phyloP scores from a whole-genome alignment of 2,113 vertebrate genomes.

The Corydoras sp. region DNA sequence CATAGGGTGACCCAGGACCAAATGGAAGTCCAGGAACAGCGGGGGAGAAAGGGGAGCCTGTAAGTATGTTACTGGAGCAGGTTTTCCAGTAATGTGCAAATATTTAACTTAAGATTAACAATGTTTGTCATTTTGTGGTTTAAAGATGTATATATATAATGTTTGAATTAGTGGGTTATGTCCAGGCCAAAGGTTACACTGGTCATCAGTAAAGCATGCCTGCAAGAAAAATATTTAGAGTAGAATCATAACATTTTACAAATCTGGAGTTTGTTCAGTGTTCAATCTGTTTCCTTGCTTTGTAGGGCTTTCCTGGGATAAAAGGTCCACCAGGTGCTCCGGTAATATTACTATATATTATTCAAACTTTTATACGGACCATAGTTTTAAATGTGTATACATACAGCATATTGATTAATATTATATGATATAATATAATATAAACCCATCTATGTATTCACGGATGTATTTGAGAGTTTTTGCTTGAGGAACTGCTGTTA shows the following conservation, averaged over 20 bases:
- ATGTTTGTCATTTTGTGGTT: background rate
- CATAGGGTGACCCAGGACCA: constrained; percentile 31
- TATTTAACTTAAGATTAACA: constrained; percentile 26
- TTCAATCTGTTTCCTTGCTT: constrained; percentile 2
- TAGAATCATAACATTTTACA: background rate
- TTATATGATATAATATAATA: no score
- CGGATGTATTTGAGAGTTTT: background rate
- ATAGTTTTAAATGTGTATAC: background rate
- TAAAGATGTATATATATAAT: background rate
- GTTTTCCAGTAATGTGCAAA: background rate
- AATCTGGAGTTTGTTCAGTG: background rate
- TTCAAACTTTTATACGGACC: background rate
- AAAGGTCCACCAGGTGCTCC: constrained; percentile 47
- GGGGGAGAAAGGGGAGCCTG: constrained; percentile 23
- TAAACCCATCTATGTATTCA: no score
- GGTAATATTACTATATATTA: constrained; percentile 40
- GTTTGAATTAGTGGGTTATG: background rate
- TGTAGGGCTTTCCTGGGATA: constrained; percentile 58
- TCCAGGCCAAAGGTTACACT: constrained; percentile 11
- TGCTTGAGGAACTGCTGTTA: background rate
- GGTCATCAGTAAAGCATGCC: constrained; percentile 50
- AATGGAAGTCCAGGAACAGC: background rate
- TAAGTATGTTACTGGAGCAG: constrained; percentile 8
- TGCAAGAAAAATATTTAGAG: constrained; percentile 9
- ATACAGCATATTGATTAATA: no score